Base-by-base conservation (phyloP, 2,888 invertebrate genomes). In the Acrobasis consociella region DNA sequence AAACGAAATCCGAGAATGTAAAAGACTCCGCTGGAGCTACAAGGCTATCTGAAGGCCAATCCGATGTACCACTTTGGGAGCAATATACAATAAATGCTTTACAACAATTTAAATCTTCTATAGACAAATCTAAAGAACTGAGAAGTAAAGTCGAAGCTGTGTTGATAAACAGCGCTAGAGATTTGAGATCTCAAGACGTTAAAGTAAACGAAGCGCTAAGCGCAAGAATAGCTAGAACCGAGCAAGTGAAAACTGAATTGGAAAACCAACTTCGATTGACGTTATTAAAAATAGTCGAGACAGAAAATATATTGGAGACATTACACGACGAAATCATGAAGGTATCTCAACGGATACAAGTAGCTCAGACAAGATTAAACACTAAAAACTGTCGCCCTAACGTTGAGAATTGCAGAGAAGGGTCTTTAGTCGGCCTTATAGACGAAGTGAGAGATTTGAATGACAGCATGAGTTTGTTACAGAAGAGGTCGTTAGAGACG, bases 61-160 rank as follows among this genome's bases (percentile, higher is more conserved):
- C 97, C 0, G 95, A 97, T 11, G 95, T 96, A 1, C 95, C 96
- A 71, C 95, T 95, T 46, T 98, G 97, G 96, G 97, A 97, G 70
- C 95, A 96, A 73, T 95, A 96, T 73, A 96, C 97, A 0, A 93
- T 95, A 17, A 96, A 96, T 80, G 95, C 95, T 16, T 85, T 98
- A 58, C 94, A 95, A 5, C 94, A 95, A 72, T 96, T 95, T 60
- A 96, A 97, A 77, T 93, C 93, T 58, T 95, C 97, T 39, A 93
- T 96, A 31, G 95, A 95, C 74, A 94, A 94, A 62, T 97, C 97
- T 0, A 94, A 94, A 63, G 91, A 93, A 39, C 83, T 98, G n/a
- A 87, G 97, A 64, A 93, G 93, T 1, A 95, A 95, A 60, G 93
- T 97, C 0, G 95, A 96, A 72, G 94, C 95, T 0, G 94, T 96